Evolutionary conservation across 2,888 invertebrate species (phyloP).

Genomic region (Sinhomidia bicolor): DNA sequence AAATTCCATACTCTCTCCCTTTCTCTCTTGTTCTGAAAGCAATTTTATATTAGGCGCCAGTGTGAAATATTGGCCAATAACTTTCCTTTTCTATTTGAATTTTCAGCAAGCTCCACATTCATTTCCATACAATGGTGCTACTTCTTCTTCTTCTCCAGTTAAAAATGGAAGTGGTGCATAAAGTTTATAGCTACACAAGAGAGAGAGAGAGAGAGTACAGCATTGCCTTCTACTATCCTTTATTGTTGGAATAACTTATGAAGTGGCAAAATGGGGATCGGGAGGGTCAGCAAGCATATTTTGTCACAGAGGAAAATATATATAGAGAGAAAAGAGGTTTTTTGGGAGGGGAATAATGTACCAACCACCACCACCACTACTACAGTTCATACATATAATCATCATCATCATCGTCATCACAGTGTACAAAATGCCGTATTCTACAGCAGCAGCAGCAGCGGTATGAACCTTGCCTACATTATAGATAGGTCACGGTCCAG

Average conservation of each 20-base stretch:
- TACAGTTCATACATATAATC: not conserved
- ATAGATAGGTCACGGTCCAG: slow-evolving; percentile 70
- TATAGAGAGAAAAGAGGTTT: slow-evolving; percentile 13
- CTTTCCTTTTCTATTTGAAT: slow-evolving; percentile 48
- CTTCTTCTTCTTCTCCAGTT: slow-evolving; percentile 5
- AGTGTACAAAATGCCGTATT: slow-evolving; percentile 8
- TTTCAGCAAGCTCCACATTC: slow-evolving; percentile 39
- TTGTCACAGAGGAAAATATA: slow-evolving; percentile 48
- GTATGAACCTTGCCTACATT: slow-evolving; percentile 4
- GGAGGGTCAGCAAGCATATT: slow-evolving; percentile 68
- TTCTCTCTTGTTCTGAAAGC: slow-evolving; percentile 3
- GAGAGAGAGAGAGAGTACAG: not conserved
- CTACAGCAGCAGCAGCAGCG: too few relatives aligned
- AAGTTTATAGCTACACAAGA: slow-evolving; percentile 10
- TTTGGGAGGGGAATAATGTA: not conserved
- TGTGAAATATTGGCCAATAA: slow-evolving; percentile 52
- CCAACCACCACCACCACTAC: not conserved
- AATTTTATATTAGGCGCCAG: slow-evolving; percentile 50
- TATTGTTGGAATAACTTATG: slow-evolving; percentile 60
- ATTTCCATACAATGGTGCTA: slow-evolving; percentile 26
- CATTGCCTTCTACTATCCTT: not conserved
- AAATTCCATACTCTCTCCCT: not conserved
- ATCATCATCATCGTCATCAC: too few relatives aligned
- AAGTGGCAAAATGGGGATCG: slow-evolving; percentile 65
- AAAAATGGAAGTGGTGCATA: slow-evolving; percentile 26